Evolutionary conservation across 2,888 invertebrate species (phyloP), one percentile per base, ranked within the genome.

Genomic region (Lepidocyrtinus sp.): DNA sequence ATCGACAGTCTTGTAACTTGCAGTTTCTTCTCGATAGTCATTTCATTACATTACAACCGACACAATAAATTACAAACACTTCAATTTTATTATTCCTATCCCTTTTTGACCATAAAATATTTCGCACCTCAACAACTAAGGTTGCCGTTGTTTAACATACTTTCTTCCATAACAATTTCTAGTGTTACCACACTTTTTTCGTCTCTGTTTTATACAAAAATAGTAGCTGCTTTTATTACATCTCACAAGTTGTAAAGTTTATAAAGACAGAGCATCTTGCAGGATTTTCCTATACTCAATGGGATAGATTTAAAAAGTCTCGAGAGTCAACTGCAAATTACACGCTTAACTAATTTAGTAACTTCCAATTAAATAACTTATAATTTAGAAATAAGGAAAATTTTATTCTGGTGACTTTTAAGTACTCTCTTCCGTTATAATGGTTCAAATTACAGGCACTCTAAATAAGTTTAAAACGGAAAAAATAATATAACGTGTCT

Each of bases 1-100:
- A 50, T 73, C 63, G 63, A 69, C 73, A 79, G 79, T 79, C 79
- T 79, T 79, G 74, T 67, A 79, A 74, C 69, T 79, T 79, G 79
- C 79, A 73, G 79, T 79, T 68, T 74, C 22, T 59, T 65, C 73
- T 78, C 59, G 59, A 21, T 59, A 59, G 59, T 59, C 50, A 50
- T 12, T 50, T 50, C 50, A 50, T 12, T 59, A n/a, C 55, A 15
- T 59, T 59, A 1, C n/a, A 59, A 59, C 19, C 59, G 12, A 21
- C 2, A 21, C 59, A 59, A 59, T 59, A 59, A 59, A 59, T 59
- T 21, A 59, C 50, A 50, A 7, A n/a, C n/a, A n/a, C n/a, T n/a
- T n/a, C n/a, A n/a, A n/a, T n/a, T n/a, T n/a, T n/a, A n/a, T n/a
- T n/a, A n/a, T n/a, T n/a, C n/a, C n/a, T n/a, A 55, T 59, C 59